phyloP scores from a whole-genome alignment of 2,113 vertebrate genomes.

The Leptobrachium ailaonicum region DNA sequence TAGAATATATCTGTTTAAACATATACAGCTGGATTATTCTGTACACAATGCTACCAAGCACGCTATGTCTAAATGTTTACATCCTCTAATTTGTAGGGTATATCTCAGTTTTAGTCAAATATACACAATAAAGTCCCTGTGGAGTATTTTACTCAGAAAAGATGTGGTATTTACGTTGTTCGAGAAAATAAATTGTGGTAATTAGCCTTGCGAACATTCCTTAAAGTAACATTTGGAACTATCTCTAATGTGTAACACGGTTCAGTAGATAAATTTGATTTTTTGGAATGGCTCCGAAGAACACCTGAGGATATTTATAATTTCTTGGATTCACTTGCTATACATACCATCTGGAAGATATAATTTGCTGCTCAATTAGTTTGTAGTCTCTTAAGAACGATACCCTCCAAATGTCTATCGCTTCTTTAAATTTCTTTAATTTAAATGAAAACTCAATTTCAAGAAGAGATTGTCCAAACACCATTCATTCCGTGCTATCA shows the following conservation, averaged over 20 bases:
- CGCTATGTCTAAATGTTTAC: too few relatives aligned
- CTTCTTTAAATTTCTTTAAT: conserved; percentile 22
- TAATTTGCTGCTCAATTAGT: conserved; percentile 46
- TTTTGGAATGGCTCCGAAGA: conserved; percentile 24
- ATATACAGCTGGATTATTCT: too few relatives aligned
- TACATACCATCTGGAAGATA: conserved; percentile 48
- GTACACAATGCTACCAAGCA: too few relatives aligned
- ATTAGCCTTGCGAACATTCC: conserved; percentile 20
- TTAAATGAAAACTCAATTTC: conserved; percentile 30
- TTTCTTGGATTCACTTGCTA: conserved; percentile 42
- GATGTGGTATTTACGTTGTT: neutral
- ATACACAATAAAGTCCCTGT: too few relatives aligned
- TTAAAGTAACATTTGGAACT: conserved; percentile 11
- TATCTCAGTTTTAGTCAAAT: too few relatives aligned
- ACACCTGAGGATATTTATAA: conserved; percentile 48
- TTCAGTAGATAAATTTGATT: conserved; percentile 36
- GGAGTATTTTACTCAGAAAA: too few relatives aligned
- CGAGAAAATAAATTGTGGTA: neutral
- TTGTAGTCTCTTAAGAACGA: conserved; percentile 25
- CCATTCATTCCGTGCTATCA: conserved; percentile 8
- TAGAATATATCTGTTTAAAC: too few relatives aligned
- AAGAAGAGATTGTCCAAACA: conserved; percentile 5
- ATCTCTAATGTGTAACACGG: conserved; percentile 14
- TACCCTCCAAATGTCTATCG: conserved; percentile 29
- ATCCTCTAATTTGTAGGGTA: too few relatives aligned